Evolutionary conservation across 2,888 invertebrate species (phyloP), one percentile per base, ranked within the genome.

Genomic region (Hemithea aestivaria): DNA sequence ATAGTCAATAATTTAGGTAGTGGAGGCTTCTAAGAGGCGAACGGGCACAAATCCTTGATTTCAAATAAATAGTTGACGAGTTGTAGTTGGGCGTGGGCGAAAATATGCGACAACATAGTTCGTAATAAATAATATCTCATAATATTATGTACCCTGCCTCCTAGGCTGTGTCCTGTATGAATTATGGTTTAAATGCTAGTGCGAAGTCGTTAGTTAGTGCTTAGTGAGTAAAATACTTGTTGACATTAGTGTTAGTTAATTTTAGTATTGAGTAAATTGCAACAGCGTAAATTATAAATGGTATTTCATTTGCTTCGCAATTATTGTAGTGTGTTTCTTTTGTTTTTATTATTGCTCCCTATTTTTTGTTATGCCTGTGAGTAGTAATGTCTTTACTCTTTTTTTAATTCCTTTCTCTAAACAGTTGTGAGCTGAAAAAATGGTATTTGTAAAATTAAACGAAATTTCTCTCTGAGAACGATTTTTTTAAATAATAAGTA

Each of bases 11-110:
- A 53, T 50, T 58, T 61, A 49, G 39, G 45, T 49, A 51, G 57
- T 20, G 10, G 40, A 35, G 25, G 33, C 31, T 36, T 37, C 51
- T 43, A 48, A 60, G 48, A 63, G 56, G 61, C 59, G 57, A 66
- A 66, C 64, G 65, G 62, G 63, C 62, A 66, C 71, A 71, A 70
- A 78, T 81, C 73, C 76, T 79, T 77, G 74, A 72, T 79, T 81
- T 74, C 69, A 73, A 71, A 80, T 77, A 76, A 78, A 73, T 77
- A 72, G 74, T 71, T 65, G 68, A 65, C 66, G 67, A 66, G 58
- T 58, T 60, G 67, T 61, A 57, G 58, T 71, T 62, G 55, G 71
- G 71, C 64, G 84, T 82, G 74, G 84, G 83, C 71, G 77, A 73
- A 50, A 74, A 66, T 71, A 74, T 72, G 72, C 68, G 67, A 68